A percentile compares a stretch with the other conserved stretches of the same genome.
Conservation (phyloP, 2,888 invertebrate species). For the Caenorhabditis sp. region DNA sequence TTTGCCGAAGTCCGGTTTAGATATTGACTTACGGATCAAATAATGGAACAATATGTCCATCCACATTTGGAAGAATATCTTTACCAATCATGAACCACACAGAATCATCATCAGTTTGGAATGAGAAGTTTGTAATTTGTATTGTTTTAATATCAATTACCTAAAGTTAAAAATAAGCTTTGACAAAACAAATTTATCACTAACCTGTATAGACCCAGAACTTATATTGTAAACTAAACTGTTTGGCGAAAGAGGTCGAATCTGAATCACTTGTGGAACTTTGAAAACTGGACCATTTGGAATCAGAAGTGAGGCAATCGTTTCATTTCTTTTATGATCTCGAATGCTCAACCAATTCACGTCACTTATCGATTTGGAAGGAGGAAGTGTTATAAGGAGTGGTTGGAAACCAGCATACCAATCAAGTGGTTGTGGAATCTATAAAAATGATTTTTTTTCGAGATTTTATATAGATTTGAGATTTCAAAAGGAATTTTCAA, state of each 20-base stretch:
- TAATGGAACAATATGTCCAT: constrained; percentile 68
- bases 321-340: constrained; percentile 65
- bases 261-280: constrained; percentile 55
- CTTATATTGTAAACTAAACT: constrained; percentile 50
- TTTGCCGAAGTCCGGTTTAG: too few relatives aligned
- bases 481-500: too few relatives aligned
- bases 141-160: constrained; percentile 69
- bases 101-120: constrained; percentile 64
- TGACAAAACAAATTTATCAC: background rate
- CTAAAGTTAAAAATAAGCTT: constrained; percentile 51
- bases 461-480: too few relatives aligned
- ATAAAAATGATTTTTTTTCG: background rate
- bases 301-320: constrained; percentile 61
- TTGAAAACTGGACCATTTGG: constrained; percentile 64
- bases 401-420: constrained; percentile 69
- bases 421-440: constrained; percentile 54
- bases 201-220: constrained; percentile 64
- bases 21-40: constrained; percentile 52
- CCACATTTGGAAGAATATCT: constrained; percentile 64
- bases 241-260: constrained; percentile 61
- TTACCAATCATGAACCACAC: constrained; percentile 71
- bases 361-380: constrained; percentile 47
- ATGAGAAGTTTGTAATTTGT: constrained; percentile 60
- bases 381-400: constrained; percentile 65
- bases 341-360: constrained; percentile 67